Evolutionary conservation across 2,113 vertebrate species (phyloP), one percentile per base, ranked within the genome.

Genomic region (Fregetta grallaria): DNA sequence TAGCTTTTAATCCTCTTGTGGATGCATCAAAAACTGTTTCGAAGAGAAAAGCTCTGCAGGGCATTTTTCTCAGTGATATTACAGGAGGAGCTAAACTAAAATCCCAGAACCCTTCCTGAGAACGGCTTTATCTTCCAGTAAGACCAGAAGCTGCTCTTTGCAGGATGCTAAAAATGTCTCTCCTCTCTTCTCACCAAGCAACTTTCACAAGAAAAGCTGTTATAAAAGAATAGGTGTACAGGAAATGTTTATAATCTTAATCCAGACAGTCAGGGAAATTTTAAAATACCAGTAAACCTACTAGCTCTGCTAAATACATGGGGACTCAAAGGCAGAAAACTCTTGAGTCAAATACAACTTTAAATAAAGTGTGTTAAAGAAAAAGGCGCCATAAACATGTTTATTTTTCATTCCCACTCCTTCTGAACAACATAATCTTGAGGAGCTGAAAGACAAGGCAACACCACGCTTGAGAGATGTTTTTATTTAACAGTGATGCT

Each of bases 261-360:
- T 21, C 78, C 25, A 81, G 20, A 38, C 7, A 5, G 7, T 9
- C 13, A 71, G 4, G 9, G 6, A 55, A 19, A 65, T 22, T 15
- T 52, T 19, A 74, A 49, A 76, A 82, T 13, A 18, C 25, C 15
- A 10, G 7, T 1, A 61, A 29, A 30, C 10, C 26, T 50, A 7
- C 61, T 15, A 36, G 72, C 15, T 47, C 66, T 40, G 30, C 16
- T 29, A 68, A 88, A 55, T 6, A 26, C 10, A 15, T 0, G 1
- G n/a, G 18, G 25, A 19, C 7, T 38, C 19, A 6, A 10, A 44
- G 15, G 5, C 20, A 86, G 26, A 88, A 73, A 84, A n/a, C 5
- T 0, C 7, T 26, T 0, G 1, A 9, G 61, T 15, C 11, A 55
- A 32, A 73, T 0, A 18, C 4, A 49, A 11, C 25, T 19, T 21